phyloP scores from a whole-genome alignment of 2,797 vertebrate species.

The Distichodus sexfasciatus region DNA sequence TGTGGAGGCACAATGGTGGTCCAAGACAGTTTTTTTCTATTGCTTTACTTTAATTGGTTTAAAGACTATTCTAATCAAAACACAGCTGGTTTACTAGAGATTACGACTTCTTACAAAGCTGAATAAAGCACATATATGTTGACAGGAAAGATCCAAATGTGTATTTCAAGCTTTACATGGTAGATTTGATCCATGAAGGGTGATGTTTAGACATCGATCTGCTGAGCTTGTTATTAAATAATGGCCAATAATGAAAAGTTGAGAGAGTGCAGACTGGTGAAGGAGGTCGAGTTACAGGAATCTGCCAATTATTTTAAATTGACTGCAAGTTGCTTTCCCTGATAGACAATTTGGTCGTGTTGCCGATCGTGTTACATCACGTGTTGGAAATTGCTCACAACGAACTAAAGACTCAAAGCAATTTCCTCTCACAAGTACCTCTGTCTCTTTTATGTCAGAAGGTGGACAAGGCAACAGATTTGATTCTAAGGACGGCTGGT shows the following conservation, averaged over 20 bases:
- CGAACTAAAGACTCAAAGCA: constrained; percentile 65
- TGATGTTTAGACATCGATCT: constrained; percentile 67
- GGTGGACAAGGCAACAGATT: constrained; percentile 57
- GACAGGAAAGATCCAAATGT: neutral
- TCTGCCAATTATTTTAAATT: constrained; percentile 99
- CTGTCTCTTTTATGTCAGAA: constrained; percentile 65
- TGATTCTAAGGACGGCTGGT: constrained; percentile 74
- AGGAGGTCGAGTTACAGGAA: constrained; percentile 96
- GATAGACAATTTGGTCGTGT: constrained; percentile 96
- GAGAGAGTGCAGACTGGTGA: constrained; percentile 88
- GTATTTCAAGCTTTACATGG: constrained; percentile 44
- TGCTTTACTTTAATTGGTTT: too few species aligned
- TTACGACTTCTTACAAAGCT: too few species aligned
- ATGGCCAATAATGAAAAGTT: constrained; percentile 87
- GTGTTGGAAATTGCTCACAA: constrained; percentile 77
- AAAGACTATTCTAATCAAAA: too few species aligned
- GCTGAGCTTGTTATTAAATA: constrained; percentile 78
- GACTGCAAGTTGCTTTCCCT: constrained; percentile 93
- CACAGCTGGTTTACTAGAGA: too few species aligned
- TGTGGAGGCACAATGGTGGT: too few species aligned
- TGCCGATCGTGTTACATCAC: constrained; percentile 92
- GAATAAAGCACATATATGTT: too few species aligned
- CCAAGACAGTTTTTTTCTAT: too few species aligned
- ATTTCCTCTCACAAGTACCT: constrained; percentile 70
- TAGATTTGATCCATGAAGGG: constrained; percentile 4